Evolutionary conservation across 2,113 vertebrate genomes (phyloP).

Genomic region (Varanus salvator): DNA sequence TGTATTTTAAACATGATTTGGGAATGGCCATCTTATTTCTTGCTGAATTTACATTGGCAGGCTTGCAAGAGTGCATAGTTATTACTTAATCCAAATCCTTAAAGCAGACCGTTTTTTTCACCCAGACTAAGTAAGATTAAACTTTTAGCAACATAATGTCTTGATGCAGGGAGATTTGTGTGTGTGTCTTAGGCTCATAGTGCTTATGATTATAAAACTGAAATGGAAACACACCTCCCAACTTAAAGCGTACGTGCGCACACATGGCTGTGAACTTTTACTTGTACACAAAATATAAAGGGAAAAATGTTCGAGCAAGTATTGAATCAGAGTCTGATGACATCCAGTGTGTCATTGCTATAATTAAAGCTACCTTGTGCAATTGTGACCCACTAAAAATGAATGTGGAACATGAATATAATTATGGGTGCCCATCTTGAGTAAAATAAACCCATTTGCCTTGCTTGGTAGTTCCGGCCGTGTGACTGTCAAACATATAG

Average conservation of each 20-base stretch:
- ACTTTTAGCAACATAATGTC: slow-evolving; percentile 26
- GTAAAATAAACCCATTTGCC: not conserved
- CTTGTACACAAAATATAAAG: not conserved
- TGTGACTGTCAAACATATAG: not conserved
- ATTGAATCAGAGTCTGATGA: not conserved
- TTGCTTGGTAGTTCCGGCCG: not conserved
- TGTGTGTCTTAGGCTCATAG: not conserved
- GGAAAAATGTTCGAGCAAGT: not conserved
- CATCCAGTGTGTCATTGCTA: not conserved
- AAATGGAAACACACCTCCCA: slow-evolving; percentile 15
- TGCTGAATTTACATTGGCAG: not conserved
- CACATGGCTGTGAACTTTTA: not conserved
- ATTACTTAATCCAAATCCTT: slow-evolving; percentile 17
- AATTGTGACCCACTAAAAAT: not conserved
- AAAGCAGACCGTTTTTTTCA: not conserved
- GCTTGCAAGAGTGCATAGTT: not conserved
- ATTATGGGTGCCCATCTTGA: not conserved
- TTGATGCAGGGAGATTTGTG: not conserved
- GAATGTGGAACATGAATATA: not conserved
- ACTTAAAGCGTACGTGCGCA: not conserved
- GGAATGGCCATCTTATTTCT: slow-evolving; percentile 19
- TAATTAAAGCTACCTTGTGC: not conserved
- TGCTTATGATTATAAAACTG: not conserved
- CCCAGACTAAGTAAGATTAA: not conserved
- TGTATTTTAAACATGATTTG: slow-evolving; percentile 18